These are phyloP conservation scores for Octopus bimaculoides DNA, from an alignment of 1,140 invertebrate genomes.

Conservation along the genomic window DNA sequence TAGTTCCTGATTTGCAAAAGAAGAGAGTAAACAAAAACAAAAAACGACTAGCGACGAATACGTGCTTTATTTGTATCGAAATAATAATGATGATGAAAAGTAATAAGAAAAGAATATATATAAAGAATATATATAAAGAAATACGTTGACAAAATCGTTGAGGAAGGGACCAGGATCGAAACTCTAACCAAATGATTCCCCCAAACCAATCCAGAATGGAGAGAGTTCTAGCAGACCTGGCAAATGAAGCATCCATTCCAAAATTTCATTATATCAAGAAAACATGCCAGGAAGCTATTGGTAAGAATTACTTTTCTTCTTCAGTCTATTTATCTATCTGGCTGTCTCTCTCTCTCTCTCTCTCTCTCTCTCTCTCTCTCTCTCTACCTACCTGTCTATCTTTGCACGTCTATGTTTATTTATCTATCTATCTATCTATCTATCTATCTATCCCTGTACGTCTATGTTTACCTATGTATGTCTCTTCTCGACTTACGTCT, in stretches of 20 bases:
- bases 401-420: too few species aligned
- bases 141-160: background rate
- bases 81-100: background rate
- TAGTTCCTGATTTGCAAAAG: too few species aligned
- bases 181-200: background rate
- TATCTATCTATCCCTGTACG: too few species aligned
- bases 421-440: too few species aligned
- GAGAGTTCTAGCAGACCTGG: slow-evolving; percentile 41
- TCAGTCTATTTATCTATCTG: too few species aligned
- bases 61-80: background rate
- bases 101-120: background rate
- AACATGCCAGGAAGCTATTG: slow-evolving; percentile 41
- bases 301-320: slow-evolving; percentile 28
- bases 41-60: background rate
- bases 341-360: too few species aligned
- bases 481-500: too few species aligned
- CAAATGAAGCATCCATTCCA: slow-evolving; percentile 44
- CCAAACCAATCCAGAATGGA: slow-evolving; percentile 37
- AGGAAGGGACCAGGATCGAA: background rate
- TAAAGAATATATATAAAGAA: too few species aligned
- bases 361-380: too few species aligned
- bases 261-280: slow-evolving; percentile 43
- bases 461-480: too few species aligned
- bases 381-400: too few species aligned
- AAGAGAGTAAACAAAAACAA: too few species aligned